Evolutionary conservation across 2,797 vertebrate species (phyloP), one percentile per base, ranked within the genome.

Genomic region (Chrysocyon brachyurus): DNA sequence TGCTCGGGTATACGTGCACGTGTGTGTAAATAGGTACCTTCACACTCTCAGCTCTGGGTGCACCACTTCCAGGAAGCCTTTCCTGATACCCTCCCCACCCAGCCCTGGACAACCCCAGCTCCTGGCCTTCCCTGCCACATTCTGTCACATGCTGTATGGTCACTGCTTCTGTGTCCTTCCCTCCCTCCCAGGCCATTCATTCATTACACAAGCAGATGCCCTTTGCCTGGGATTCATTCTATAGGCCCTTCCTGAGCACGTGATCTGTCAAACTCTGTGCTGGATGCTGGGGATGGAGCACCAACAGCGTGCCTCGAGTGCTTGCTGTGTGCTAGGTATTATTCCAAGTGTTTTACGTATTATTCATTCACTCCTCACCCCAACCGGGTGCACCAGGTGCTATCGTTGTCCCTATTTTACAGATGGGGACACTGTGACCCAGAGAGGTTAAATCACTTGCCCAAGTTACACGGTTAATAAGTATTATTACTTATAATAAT

Each of bases 221-320:
- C 90, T 82, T 31, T 56, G 49, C 90, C 96, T 84, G 79, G 87
- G 56, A 90, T 57, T 72, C 72, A 61, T 57, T 95, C 94, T 59
- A 81, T 36, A n/a, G 0, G 21, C 28, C n/a, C 12, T 90, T 68
- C 66, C 56, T 0, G 0, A 85, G 77, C 75, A 82, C 91, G 94
- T 95, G 70, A 59, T 85, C 70, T 86, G 77, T 57, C 57, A 46
- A 96, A 63, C 24, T 4, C 83, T 77, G 72, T 72, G 49, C 70
- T 11, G 16, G 52, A 33, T 91, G 59, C 78, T n/a, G 36, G 63
- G 33, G 68, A 61, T 12, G 46, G 12, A 19, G 78, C 70, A 59
- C 49, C 2, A 56, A 46, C 17, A 87, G 87, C 24, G 1, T 1
- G 33, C 64, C 21, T 4, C 2, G 24, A 72, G 56, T 21, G 12